phyloP scores from a whole-genome alignment of 2,888 invertebrate species.

The Diarsia brunnea region DNA sequence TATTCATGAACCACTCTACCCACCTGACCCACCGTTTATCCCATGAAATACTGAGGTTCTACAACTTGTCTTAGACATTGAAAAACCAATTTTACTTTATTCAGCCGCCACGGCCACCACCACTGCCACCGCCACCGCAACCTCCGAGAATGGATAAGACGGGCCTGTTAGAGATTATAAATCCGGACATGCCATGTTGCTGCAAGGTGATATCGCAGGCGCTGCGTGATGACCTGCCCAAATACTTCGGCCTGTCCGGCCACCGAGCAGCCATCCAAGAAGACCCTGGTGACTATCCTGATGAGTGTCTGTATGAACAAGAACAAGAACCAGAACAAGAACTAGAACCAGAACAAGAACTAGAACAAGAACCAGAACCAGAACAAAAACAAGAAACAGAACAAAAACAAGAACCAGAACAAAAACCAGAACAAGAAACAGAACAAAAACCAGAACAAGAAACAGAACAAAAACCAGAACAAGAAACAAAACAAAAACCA shows the following conservation, averaged over 20 bases:
- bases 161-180: slow-evolving; percentile 68
- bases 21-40: background rate
- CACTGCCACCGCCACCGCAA: background rate
- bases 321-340: no score
- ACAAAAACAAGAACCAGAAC: no score
- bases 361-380: no score
- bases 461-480: no score
- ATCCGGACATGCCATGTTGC: slow-evolving; percentile 67
- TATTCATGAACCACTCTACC: background rate
- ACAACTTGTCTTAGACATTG: background rate
- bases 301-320: no score
- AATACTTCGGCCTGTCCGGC: slow-evolving; percentile 67
- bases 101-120: background rate
- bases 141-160: slow-evolving; percentile 18
- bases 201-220: slow-evolving; percentile 77
- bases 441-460: no score
- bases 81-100: slow-evolving; percentile 3
- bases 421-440: no score
- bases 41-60: background rate
- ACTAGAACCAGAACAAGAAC: no score
- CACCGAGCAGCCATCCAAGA: slow-evolving; percentile 32
- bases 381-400: no score
- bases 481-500: no score
- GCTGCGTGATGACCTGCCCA: slow-evolving; percentile 71
- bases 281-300: no score